Evolutionary conservation across 1,140 invertebrate species (phyloP).

Genomic region (Dufourea novaeangliae): DNA sequence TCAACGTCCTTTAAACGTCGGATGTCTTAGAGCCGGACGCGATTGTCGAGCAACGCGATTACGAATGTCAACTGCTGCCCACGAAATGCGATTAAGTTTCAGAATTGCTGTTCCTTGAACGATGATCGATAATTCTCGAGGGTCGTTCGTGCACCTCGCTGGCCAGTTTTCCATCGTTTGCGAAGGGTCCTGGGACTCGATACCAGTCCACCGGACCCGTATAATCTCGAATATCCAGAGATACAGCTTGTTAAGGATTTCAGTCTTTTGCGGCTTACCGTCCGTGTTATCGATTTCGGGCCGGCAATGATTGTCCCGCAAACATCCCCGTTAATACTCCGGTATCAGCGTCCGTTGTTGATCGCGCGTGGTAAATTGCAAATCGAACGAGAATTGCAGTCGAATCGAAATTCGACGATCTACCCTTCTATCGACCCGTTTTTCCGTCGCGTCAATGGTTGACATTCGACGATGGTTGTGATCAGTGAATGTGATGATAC

Average conservation of each 20-base stretch:
- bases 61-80: background rate
- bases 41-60: too few relatives aligned
- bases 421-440: too few relatives aligned
- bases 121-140: background rate
- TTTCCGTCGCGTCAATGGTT: background rate
- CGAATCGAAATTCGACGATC: too few relatives aligned
- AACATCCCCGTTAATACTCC: background rate
- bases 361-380: background rate
- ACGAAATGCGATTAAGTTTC: background rate
- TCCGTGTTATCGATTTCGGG: background rate
- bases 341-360: background rate
- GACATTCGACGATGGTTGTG: too few relatives aligned
- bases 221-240: background rate
- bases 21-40: background rate
- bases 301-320: background rate
- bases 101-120: background rate
- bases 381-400: background rate
- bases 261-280: conserved; percentile 11
- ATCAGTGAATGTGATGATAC: too few relatives aligned
- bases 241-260: conserved; percentile 15
- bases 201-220: too few relatives aligned
- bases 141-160: background rate
- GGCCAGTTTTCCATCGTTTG: background rate
- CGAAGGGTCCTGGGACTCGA: too few relatives aligned
- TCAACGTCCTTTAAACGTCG: too few relatives aligned